phyloP scores from a whole-genome alignment of 2,113 vertebrate genomes.

The Atrichornis clamosus region DNA sequence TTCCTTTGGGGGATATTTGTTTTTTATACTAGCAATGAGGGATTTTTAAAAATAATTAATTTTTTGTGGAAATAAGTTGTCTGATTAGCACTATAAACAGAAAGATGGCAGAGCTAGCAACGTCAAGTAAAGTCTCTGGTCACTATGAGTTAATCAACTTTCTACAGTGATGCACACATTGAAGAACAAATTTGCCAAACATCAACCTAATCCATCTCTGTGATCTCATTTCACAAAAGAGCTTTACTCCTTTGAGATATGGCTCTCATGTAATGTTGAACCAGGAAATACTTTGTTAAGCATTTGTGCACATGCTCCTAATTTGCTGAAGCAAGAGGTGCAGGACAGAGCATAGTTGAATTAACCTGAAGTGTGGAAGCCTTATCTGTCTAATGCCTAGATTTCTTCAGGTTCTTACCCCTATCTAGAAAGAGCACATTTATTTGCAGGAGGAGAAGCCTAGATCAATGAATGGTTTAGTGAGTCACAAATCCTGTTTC shows the following conservation, averaged over 20 bases:
- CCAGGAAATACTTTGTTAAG: not conserved
- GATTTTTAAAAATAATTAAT: no score
- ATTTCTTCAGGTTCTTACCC: not conserved
- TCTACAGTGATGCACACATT: not conserved
- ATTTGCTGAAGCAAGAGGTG: not conserved
- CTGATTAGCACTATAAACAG: not conserved
- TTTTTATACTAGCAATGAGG: not conserved
- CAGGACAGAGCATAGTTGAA: not conserved
- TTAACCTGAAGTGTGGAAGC: accelerated
- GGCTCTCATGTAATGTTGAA: not conserved
- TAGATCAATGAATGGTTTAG: not conserved
- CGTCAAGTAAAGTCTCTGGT: not conserved
- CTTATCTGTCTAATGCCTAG: not conserved
- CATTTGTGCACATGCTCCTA: not conserved
- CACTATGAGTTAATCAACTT: not conserved
- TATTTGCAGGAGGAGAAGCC: not conserved
- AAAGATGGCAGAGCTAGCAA: not conserved
- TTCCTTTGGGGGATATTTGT: not conserved
- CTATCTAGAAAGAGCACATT: not conserved
- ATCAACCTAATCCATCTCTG: not conserved
- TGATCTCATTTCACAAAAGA: not conserved
- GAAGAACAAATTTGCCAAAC: not conserved
- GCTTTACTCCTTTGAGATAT: not conserved
- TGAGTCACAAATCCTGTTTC: not conserved
- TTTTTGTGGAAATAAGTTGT: not conserved